Evolutionary conservation across 2,797 vertebrate species (phyloP).

Genomic region (Alfaro cultratus): DNA sequence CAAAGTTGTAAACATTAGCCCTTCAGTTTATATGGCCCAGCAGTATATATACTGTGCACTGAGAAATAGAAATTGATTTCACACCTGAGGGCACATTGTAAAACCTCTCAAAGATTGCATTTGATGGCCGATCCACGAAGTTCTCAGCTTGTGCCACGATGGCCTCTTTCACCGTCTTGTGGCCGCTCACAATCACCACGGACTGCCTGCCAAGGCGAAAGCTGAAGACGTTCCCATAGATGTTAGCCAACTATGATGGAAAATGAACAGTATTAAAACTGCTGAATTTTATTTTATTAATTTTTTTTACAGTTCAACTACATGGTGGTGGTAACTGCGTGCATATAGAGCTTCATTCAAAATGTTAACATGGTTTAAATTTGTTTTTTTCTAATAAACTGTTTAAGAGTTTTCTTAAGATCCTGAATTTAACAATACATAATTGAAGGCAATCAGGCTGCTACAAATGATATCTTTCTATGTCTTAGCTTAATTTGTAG

Average conservation of each 20-base stretch:
- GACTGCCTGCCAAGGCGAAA: constrained; percentile 17
- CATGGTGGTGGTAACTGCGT: background rate
- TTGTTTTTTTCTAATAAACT: background rate
- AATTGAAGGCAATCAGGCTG: background rate
- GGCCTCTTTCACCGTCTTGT: constrained; percentile 80
- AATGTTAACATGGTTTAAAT: background rate
- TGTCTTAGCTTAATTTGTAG: background rate
- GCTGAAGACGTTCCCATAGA: constrained; percentile 79
- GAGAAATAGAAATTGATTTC: background rate
- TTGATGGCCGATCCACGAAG: constrained; percentile 77
- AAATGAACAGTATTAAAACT: too few relatives aligned
- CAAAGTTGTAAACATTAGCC: background rate
- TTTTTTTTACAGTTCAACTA: background rate
- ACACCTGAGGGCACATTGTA: constrained; percentile 67
- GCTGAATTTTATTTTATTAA: too few relatives aligned
- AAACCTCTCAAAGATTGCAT: constrained; percentile 43
- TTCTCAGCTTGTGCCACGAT: constrained; percentile 78
- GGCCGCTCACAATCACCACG: constrained; percentile 71
- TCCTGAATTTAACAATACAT: background rate
- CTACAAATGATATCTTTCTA: background rate
- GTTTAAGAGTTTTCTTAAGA: background rate
- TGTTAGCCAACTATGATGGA: constrained; percentile 65
- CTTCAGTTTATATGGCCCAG: background rate
- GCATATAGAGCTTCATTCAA: background rate
- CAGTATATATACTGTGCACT: too few relatives aligned